These are phyloP conservation scores for Amniataba percoides DNA, from an alignment of 2,797 vertebrate species.

Conservation along the genomic window DNA sequence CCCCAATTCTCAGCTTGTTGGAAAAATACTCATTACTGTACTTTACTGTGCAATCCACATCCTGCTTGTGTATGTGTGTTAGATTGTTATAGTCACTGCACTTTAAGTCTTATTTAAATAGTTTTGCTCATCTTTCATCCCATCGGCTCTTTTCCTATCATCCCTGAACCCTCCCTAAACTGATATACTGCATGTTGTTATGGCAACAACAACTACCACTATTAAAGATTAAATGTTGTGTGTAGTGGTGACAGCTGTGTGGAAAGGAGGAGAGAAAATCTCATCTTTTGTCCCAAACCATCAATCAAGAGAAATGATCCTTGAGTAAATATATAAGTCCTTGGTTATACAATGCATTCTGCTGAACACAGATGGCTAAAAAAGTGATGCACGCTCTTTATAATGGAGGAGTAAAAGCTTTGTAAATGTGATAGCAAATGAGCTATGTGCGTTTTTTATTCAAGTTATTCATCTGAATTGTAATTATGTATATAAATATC, in stretches of 20 bases:
- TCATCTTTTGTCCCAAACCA: constrained; percentile 20
- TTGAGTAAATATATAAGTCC: constrained; percentile 29
- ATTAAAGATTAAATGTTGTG: constrained; percentile 18
- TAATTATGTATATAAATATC: background rate
- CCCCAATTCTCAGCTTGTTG: background rate
- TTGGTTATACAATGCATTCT: constrained; percentile 34
- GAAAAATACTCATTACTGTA: constrained; percentile 11
- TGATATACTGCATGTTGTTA: constrained; percentile 49
- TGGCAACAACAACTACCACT: constrained; percentile 33
- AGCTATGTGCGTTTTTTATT: too few relatives aligned
- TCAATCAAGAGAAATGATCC: constrained; percentile 54
- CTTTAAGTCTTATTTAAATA: constrained; percentile 21
- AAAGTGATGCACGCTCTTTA: background rate
- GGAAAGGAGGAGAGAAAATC: constrained; percentile 25
- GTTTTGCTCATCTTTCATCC: constrained; percentile 31
- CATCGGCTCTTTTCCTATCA: background rate
- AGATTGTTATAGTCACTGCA: constrained; percentile 2
- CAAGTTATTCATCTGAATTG: background rate
- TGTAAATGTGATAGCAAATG: constrained; percentile 1
- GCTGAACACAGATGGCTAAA: constrained; percentile 27
- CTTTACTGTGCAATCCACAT: constrained; percentile 17
- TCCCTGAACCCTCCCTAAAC: too few relatives aligned
- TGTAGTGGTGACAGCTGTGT: constrained; percentile 10
- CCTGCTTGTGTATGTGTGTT: constrained; percentile 4
- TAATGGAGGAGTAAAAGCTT: background rate